phyloP scores from a whole-genome alignment of 1,140 invertebrate species.

The Procambarus virginalis region DNA sequence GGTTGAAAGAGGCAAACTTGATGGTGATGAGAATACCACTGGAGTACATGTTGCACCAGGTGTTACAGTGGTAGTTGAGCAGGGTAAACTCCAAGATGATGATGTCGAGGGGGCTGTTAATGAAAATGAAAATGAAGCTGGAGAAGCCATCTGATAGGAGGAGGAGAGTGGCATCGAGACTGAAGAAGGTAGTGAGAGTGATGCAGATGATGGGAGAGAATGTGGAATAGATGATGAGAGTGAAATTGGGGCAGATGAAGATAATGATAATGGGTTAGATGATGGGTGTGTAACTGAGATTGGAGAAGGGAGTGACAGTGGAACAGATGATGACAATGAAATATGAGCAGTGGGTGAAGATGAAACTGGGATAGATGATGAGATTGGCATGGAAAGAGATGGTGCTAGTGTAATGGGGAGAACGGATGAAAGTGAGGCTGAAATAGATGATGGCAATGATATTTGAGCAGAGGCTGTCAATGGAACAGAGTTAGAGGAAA shows the following conservation, averaged over 20 bases:
- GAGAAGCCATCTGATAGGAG: slow-evolving; percentile 33
- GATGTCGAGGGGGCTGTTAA: slow-evolving; percentile 41
- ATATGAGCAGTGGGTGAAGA: background rate
- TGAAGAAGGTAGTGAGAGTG: slow-evolving; percentile 13
- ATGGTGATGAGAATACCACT: slow-evolving; percentile 14
- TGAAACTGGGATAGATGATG: slow-evolving; percentile 15
- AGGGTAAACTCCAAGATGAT: slow-evolving; percentile 21
- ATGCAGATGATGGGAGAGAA: background rate
- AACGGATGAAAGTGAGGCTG: background rate
- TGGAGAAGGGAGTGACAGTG: background rate
- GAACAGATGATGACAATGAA: background rate
- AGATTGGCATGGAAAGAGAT: background rate
- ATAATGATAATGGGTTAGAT: background rate
- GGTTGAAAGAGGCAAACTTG: slow-evolving; percentile 35
- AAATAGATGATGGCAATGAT: background rate
- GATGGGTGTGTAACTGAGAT: background rate
- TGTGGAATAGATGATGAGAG: slow-evolving; percentile 15
- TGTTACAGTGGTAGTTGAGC: background rate
- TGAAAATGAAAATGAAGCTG: slow-evolving; percentile 53
- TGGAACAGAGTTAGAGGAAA: too few species aligned
- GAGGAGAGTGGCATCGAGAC: background rate
- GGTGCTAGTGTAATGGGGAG: background rate
- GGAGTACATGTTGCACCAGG: slow-evolving; percentile 7
- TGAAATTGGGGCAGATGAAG: background rate
- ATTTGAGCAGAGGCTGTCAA: background rate